Evolutionary conservation across 1,140 invertebrate genomes (phyloP).

Genomic region (Temnothorax longispinosus): DNA sequence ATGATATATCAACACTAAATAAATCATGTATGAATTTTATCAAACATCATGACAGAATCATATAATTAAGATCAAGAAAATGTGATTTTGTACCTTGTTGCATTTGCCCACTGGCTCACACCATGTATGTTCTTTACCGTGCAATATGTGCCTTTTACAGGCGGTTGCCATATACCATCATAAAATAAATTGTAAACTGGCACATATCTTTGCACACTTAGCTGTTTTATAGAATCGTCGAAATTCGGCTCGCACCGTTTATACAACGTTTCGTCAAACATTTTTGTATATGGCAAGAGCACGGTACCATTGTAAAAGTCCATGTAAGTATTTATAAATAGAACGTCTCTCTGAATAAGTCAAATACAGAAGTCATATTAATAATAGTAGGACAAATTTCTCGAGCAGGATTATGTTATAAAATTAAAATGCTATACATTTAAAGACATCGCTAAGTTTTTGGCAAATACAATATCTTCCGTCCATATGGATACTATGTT

Average conservation of each 20-base stretch:
- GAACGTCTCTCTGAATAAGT: neutral
- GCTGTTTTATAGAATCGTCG: neutral
- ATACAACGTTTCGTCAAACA: neutral
- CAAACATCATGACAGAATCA: too few species aligned
- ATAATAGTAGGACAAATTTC: neutral
- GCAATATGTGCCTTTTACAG: constrained; percentile 24
- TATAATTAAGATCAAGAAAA: neutral
- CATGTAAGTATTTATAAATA: constrained; percentile 28
- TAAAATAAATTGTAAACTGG: constrained; percentile 19
- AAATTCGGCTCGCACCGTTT: neutral
- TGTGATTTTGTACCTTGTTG: neutral
- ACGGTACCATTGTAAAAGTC: neutral
- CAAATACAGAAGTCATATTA: neutral
- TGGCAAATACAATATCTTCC: constrained; percentile 36
- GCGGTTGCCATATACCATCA: constrained; percentile 7
- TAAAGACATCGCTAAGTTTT: constrained; percentile 31
- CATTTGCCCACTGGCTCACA: neutral
- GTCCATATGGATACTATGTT: constrained; percentile 30
- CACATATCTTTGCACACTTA: neutral
- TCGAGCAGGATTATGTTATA: neutral
- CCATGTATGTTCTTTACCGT: neutral
- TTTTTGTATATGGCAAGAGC: neutral
- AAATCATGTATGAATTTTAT: neutral
- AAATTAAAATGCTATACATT: constrained; percentile 13
- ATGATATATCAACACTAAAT: neutral